A percentile compares a stretch with the other conserved stretches of the same genome.
phyloP scores from a whole-genome alignment of 2,113 vertebrate genomes.

The Bubalus kerabau region DNA sequence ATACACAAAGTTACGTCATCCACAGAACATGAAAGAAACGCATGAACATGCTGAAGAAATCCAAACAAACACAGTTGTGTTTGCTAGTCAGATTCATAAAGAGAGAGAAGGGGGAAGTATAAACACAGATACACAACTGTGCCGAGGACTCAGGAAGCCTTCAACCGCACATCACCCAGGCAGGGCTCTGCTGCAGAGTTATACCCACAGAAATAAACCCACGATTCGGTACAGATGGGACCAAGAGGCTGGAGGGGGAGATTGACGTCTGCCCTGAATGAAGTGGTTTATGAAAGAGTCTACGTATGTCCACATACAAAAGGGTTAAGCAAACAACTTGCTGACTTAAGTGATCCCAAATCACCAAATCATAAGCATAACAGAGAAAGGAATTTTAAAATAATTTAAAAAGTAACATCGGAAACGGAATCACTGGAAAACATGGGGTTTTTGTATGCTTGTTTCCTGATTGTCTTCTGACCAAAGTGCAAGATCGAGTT shows the following conservation, averaged over 20 bases:
- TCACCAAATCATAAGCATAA: neutral
- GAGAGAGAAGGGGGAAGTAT: constrained; percentile 21
- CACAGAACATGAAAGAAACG: constrained; percentile 27
- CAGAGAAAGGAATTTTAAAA: neutral
- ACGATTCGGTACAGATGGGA: neutral
- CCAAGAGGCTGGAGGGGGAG: neutral
- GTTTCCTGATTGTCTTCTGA: neutral
- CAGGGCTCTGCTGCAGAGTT: neutral
- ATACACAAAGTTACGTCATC: neutral
- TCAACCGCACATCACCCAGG: neutral
- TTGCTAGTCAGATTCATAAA: constrained; percentile 27
- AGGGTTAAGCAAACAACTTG: neutral
- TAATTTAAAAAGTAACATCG: neutral
- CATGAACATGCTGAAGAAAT: neutral
- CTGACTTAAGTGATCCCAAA: neutral
- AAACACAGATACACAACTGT: neutral
- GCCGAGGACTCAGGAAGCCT: neutral
- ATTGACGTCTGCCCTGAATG: neutral
- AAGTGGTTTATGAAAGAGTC: neutral
- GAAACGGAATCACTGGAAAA: neutral
- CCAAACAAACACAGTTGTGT: constrained; percentile 47
- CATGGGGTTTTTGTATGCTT: neutral
- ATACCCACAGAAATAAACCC: neutral
- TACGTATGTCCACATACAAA: neutral
- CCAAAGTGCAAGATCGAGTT: neutral